Conservation (phyloP, 2,888 invertebrate species). For the Neria commutata region DNA sequence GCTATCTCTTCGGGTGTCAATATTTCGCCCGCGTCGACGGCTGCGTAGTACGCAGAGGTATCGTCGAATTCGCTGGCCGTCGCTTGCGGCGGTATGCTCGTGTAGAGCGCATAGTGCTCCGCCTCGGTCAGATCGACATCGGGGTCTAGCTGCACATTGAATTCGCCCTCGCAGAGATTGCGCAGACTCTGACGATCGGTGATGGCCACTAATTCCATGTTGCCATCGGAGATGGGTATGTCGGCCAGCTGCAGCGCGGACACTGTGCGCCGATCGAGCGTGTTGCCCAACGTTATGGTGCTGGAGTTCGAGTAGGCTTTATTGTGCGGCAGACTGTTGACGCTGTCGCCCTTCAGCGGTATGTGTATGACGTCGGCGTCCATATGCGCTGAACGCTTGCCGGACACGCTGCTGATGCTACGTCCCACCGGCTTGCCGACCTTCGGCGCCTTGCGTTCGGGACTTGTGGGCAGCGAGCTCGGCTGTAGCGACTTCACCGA, state of each 20-base stretch:
- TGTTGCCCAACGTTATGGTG: conserved; percentile 56
- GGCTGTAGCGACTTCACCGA: conserved; percentile 51
- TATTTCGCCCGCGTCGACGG: conserved; percentile 79
- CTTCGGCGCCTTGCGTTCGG: conserved; percentile 49
- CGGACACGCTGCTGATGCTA: conserved; percentile 69
- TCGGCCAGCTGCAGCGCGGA: conserved; percentile 62
- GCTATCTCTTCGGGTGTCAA: conserved; percentile 63
- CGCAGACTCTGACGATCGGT: conserved; percentile 61
- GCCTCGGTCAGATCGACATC: conserved; percentile 81
- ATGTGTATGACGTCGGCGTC: conserved; percentile 71
- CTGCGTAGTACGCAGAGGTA: conserved; percentile 83
- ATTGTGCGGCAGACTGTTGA: conserved; percentile 63
- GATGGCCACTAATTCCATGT: conserved; percentile 68
- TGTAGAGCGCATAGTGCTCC: conserved; percentile 87
- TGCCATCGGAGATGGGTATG: conserved; percentile 62
- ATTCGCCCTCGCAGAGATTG: conserved; percentile 61
- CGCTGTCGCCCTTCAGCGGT: conserved; percentile 69
- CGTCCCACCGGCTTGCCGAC: conserved; percentile 65
- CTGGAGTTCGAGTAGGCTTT: conserved; percentile 62
- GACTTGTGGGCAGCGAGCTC: conserved; percentile 55
- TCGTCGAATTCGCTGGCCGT: conserved; percentile 89
- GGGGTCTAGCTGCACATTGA: conserved; percentile 60
- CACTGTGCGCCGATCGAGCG: conserved; percentile 59
- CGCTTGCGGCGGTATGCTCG: conserved; percentile 83
- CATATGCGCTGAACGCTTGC: conserved; percentile 66